A percentile compares a stretch with the other conserved stretches of the same genome.
These are phyloP conservation scores for Bucco capensis DNA, from an alignment of 2,113 vertebrate species.

Conservation along the genomic window DNA sequence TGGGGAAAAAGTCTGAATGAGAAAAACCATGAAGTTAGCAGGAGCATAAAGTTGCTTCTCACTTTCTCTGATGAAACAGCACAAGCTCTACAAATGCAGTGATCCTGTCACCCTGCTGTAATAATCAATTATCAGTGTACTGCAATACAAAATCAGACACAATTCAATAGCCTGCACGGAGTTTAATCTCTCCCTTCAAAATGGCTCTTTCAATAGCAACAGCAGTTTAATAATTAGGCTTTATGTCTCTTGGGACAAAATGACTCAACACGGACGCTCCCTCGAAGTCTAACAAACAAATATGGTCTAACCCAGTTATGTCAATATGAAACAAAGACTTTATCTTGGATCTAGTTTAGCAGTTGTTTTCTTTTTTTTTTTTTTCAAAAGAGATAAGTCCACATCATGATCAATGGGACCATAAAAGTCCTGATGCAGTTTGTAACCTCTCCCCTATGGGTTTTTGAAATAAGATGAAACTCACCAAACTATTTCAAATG, in stretches of 20 bases:
- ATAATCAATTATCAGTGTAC: background rate
- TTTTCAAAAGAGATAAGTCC: slow-evolving; percentile 67
- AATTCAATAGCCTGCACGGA: background rate
- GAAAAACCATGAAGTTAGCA: slow-evolving; percentile 41
- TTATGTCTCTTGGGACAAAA: slow-evolving; percentile 56
- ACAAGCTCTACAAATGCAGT: background rate
- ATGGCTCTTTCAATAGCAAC: slow-evolving; percentile 34
- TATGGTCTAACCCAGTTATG: slow-evolving; percentile 68
- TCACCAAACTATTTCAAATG: background rate
- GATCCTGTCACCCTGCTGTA: slow-evolving; percentile 3
- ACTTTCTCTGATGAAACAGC: background rate
- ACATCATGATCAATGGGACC: slow-evolving; percentile 51
- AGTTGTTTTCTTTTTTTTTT: no score
- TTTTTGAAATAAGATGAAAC: slow-evolving; percentile 15
- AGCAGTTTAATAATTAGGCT: slow-evolving; percentile 67
- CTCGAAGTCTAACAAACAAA: slow-evolving; percentile 70
- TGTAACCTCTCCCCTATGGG: slow-evolving; percentile 43
- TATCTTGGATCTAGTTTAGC: slow-evolving; percentile 64
- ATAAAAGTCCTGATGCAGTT: slow-evolving; percentile 46
- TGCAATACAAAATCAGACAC: background rate
- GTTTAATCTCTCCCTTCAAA: slow-evolving; percentile 27
- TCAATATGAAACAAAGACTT: slow-evolving; percentile 73
- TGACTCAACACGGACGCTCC: slow-evolving; percentile 49
- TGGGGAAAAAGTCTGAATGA: slow-evolving; percentile 15
- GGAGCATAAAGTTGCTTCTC: background rate